Evolutionary conservation across 2,113 vertebrate genomes (phyloP).

Genomic region (Phodopus roborovskii): DNA sequence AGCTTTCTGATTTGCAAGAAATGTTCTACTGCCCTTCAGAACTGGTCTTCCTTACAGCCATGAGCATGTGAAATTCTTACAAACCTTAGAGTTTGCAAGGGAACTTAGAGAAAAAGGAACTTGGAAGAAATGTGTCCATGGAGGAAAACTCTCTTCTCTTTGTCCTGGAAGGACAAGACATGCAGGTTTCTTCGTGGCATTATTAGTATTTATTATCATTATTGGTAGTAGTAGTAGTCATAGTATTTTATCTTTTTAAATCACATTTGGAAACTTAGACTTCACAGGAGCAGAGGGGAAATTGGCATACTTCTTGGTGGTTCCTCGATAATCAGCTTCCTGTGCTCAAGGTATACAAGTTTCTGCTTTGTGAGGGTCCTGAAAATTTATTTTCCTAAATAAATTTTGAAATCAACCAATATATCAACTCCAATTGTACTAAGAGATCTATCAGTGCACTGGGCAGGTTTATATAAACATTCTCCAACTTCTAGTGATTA

Average conservation of each 20-base stretch:
- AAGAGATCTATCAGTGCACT: neutral
- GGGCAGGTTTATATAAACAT: neutral
- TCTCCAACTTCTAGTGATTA: neutral
- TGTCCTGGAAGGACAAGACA: constrained; percentile 29
- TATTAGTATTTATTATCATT: too few relatives aligned
- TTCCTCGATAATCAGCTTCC: neutral
- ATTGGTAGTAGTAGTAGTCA: too few relatives aligned
- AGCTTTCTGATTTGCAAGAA: constrained; percentile 37
- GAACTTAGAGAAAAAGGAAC: constrained; percentile 60
- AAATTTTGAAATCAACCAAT: neutral
- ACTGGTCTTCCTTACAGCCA: neutral
- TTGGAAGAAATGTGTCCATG: constrained; percentile 11
- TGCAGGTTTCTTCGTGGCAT: constrained; percentile 30
- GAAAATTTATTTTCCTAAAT: constrained; percentile 16
- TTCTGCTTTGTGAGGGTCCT: neutral
- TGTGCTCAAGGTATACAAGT: neutral
- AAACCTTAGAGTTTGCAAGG: constrained; percentile 39
- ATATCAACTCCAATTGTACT: neutral
- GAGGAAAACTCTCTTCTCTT: neutral
- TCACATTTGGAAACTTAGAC: neutral
- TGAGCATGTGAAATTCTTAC: constrained; percentile 45
- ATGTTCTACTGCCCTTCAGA: neutral
- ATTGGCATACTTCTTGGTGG: neutral
- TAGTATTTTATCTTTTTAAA: neutral
- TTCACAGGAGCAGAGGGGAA: neutral